A percentile compares a stretch with the other conserved stretches of the same genome.
Evolutionary conservation across 2,797 vertebrate genomes (phyloP).

Genomic region (Sebastes nivosus): DNA sequence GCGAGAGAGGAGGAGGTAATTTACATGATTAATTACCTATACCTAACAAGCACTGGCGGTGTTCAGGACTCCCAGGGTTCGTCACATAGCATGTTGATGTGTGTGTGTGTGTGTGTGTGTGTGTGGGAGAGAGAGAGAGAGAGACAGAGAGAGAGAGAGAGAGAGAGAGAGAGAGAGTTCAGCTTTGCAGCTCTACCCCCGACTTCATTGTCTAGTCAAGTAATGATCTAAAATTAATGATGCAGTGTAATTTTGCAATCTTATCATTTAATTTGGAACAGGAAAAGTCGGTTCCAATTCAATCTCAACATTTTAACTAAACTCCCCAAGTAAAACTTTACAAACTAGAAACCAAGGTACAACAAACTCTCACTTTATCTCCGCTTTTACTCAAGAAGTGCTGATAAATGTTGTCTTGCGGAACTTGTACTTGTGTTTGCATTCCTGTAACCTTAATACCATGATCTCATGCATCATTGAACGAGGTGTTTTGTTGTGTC

Average conservation of each 20-base stretch:
- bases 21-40: constrained; percentile 80
- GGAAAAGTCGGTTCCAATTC: constrained; percentile 15
- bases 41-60: constrained; percentile 64
- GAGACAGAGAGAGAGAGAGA: no score
- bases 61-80: constrained; percentile 49
- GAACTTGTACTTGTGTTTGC: background rate
- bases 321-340: background rate
- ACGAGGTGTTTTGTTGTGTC: background rate
- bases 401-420: no score
- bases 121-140: no score
- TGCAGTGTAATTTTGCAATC: constrained; percentile 31
- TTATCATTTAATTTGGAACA: constrained; percentile 31
- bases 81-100: constrained; percentile 35
- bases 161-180: background rate
- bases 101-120: background rate
- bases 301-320: constrained; percentile 15
- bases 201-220: constrained; percentile 57
- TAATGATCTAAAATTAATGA: constrained; percentile 65
- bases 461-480: background rate
- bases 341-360: background rate
- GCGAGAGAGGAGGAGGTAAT: constrained; percentile 67
- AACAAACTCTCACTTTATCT: background rate
- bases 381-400: background rate
- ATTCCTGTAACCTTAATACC: background rate
- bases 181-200: constrained; percentile 14